Evolutionary conservation across 2,888 invertebrate genomes (phyloP).

Genomic region (Platycheirus rosarum): DNA sequence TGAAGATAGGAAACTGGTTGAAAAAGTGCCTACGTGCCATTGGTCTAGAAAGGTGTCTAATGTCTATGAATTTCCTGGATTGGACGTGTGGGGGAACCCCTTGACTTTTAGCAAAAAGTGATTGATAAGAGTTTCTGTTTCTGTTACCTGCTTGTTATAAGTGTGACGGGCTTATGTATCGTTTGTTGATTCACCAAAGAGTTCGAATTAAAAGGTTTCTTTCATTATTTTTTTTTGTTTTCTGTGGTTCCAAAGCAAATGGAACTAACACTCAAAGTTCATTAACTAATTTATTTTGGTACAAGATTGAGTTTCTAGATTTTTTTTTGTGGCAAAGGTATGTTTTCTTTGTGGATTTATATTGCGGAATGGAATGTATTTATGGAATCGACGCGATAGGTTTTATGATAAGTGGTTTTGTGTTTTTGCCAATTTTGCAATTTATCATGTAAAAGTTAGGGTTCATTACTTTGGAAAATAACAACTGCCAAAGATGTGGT

Average conservation of each 20-base stretch:
- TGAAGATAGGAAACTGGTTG: slow-evolving; percentile 15
- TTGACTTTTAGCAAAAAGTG: slow-evolving; percentile 46
- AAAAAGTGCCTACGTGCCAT: slow-evolving; percentile 58
- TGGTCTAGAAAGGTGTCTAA: slow-evolving; percentile 33
- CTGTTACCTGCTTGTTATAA: slow-evolving; percentile 3
- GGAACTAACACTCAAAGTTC: slow-evolving; percentile 25
- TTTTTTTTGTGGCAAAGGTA: slow-evolving; percentile 15
- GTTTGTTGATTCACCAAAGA: slow-evolving; percentile 26
- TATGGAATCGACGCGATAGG: not conserved
- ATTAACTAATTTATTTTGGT: slow-evolving; percentile 53
- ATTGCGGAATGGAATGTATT: not conserved
- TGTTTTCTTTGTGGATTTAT: not conserved
- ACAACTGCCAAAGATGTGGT: too few relatives aligned
- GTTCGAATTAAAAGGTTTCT: not conserved
- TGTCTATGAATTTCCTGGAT: slow-evolving; percentile 22
- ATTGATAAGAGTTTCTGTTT: slow-evolving; percentile 38
- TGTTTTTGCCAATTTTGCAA: too few relatives aligned
- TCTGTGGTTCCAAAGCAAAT: slow-evolving; percentile 3
- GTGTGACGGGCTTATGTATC: not conserved
- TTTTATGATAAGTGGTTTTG: too few relatives aligned
- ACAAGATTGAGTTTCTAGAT: slow-evolving; percentile 26
- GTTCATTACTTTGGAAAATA: too few relatives aligned
- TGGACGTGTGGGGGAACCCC: slow-evolving; percentile 44
- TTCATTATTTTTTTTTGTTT: slow-evolving; percentile 3
- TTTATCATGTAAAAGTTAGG: too few relatives aligned